These are phyloP conservation scores for Cairina moschata DNA, from an alignment of 2,113 vertebrate genomes.

Conservation along the genomic window DNA sequence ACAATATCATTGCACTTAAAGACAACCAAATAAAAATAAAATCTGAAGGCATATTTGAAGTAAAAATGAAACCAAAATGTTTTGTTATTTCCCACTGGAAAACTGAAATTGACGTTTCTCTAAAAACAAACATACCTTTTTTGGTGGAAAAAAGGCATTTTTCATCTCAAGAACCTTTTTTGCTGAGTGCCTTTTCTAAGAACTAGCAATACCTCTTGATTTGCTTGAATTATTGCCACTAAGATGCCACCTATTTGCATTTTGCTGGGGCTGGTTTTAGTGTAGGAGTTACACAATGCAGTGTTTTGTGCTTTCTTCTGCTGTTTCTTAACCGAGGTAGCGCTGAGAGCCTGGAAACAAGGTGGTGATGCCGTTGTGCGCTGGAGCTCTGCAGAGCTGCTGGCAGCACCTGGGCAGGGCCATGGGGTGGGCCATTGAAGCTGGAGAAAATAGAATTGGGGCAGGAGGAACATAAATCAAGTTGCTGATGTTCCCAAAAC, in stretches of 20 bases:
- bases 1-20: not conserved
- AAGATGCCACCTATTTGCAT: not conserved
- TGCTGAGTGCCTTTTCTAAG: not conserved
- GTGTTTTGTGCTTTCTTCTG: not conserved
- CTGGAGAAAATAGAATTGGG: rapidly evolving
- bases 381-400: not conserved
- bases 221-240: not conserved
- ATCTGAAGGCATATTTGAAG: not conserved
- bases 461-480: not conserved
- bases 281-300: not conserved
- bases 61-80: not conserved
- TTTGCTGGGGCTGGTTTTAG: not conserved
- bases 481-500: not conserved
- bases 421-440: rapidly evolving
- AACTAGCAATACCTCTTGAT: not conserved
- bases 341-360: rapidly evolving
- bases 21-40: slow-evolving; percentile 32
- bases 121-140: slow-evolving; percentile 18
- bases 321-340: not conserved
- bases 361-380: rapidly evolving
- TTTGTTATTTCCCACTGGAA: slow-evolving; percentile 58
- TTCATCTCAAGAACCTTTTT: not conserved
- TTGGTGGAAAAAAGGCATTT: not conserved
- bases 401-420: not conserved
- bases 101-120: slow-evolving; percentile 39